phyloP scores from a whole-genome alignment of 2,797 vertebrate species.

The Triplophysa yarkandensis region DNA sequence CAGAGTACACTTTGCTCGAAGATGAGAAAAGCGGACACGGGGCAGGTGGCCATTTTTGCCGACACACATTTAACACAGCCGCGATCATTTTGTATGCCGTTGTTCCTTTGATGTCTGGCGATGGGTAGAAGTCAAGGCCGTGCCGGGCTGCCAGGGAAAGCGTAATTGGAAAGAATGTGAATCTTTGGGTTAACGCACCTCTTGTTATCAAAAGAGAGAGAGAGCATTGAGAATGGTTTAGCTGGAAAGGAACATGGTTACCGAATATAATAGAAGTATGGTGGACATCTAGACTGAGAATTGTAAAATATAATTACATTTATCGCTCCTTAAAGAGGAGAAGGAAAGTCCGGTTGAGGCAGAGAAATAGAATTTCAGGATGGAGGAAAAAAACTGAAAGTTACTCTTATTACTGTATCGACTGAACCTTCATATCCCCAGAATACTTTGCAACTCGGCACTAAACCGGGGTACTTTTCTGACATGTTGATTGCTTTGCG shows the following conservation, averaged over 20 bases:
- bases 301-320: conserved; percentile 12
- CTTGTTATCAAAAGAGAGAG: conserved; percentile 35
- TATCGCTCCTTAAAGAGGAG: conserved; percentile 10
- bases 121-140: conserved; percentile 37
- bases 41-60: conserved; percentile 16
- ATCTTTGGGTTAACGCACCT: conserved; percentile 44
- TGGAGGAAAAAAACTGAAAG: conserved; percentile 28
- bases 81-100: conserved; percentile 27
- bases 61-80: conserved; percentile 16
- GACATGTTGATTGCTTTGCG: conserved; percentile 45
- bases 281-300: conserved; percentile 3
- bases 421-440: conserved; percentile 40
- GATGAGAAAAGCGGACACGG: conserved; percentile 20
- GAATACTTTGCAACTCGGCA: conserved; percentile 30
- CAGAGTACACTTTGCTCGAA: background rate
- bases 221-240: background rate
- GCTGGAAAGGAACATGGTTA: conserved; percentile 18
- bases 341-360: background rate
- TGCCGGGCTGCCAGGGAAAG: conserved; percentile 32
- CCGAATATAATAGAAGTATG: conserved; percentile 10
- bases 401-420: conserved; percentile 46
- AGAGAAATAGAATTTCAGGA: conserved; percentile 19
- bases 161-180: conserved; percentile 45
- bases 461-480: conserved; percentile 32
- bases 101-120: conserved; percentile 44